Conservation (phyloP, 2,888 invertebrate species). For the Aplocera efformata region DNA sequence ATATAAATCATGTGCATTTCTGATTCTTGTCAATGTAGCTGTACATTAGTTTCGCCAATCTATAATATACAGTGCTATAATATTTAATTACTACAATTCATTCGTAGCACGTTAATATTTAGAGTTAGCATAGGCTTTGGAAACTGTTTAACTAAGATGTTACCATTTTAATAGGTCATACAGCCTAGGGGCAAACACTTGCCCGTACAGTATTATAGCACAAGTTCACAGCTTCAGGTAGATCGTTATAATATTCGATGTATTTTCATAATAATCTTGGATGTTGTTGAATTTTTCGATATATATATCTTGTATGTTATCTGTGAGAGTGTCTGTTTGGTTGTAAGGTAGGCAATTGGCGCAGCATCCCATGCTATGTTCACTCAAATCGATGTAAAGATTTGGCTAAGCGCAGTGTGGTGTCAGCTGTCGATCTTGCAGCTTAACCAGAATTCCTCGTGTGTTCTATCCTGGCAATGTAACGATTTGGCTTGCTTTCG, state of each 20-base stretch:
- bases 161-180: constrained; percentile 52
- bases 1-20: constrained; percentile 52
- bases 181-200: constrained; percentile 16
- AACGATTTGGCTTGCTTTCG: constrained; percentile 59
- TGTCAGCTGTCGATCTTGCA: constrained; percentile 48
- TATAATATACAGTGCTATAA: constrained; percentile 34
- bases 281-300: constrained; percentile 38
- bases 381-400: constrained; percentile 66
- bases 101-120: constrained; percentile 62
- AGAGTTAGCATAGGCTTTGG: constrained; percentile 66
- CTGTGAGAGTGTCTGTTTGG: constrained; percentile 41
- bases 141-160: constrained; percentile 57
- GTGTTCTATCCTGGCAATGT: constrained; percentile 56
- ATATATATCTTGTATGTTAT: constrained; percentile 36
- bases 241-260: constrained; percentile 37
- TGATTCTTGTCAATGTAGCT: constrained; percentile 51
- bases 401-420: constrained; percentile 71
- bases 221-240: constrained; percentile 40
- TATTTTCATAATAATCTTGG: constrained; percentile 38
- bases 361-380: constrained; percentile 71
- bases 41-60: constrained; percentile 72
- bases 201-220: constrained; percentile 47
- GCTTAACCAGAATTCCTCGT: constrained; percentile 44
- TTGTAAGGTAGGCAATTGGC: constrained; percentile 49
- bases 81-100: constrained; percentile 75